Evolutionary conservation across 2,888 invertebrate species (phyloP), one percentile per base, ranked within the genome.

Genomic region (Idaea dimidiata): DNA sequence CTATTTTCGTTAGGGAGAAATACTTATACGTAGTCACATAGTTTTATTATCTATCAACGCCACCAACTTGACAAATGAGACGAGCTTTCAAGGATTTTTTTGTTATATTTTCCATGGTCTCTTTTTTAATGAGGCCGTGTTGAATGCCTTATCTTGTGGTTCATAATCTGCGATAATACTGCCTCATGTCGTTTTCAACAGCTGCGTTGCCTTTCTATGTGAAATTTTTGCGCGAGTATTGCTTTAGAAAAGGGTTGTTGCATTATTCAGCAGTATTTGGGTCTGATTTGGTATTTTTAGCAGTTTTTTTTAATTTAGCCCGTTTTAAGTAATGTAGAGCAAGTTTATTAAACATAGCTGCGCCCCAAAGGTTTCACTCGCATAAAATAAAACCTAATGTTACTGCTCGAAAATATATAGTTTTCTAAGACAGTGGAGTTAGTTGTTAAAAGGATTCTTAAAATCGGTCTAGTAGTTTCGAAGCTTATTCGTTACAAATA

Each of bases 1-100:
- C n/a, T n/a, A n/a, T n/a, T n/a, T n/a, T n/a, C n/a, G n/a, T n/a
- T n/a, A n/a, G n/a, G n/a, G n/a, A n/a, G n/a, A n/a, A n/a, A n/a
- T n/a, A n/a, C n/a, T n/a, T n/a, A n/a, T n/a, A n/a, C n/a, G n/a
- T n/a, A n/a, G n/a, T n/a, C n/a, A n/a, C n/a, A n/a, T n/a, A n/a
- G n/a, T n/a, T n/a, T n/a, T n/a, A n/a, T n/a, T n/a, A n/a, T n/a
- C n/a, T n/a, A n/a, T n/a, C n/a, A n/a, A 80, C 71, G 80, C 73
- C 73, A 77, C 78, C 76, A 81, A 82, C 82, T 87, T 89, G 88
- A 88, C 88, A 89, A 89, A 88, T 87, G 86, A 87, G 83, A 80
- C 79, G 72, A 80, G 81, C 76, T 80, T 81, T 77, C 79, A 76
- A 75, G 77, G 78, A 78, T 77, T 81, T 78, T 77, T 74, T 62